Percentiles rank a stretch among this genome's conserved stretches.
Evolutionary conservation across 2,113 vertebrate genomes (phyloP).

Genomic region (Diglossa brunneiventris): DNA sequence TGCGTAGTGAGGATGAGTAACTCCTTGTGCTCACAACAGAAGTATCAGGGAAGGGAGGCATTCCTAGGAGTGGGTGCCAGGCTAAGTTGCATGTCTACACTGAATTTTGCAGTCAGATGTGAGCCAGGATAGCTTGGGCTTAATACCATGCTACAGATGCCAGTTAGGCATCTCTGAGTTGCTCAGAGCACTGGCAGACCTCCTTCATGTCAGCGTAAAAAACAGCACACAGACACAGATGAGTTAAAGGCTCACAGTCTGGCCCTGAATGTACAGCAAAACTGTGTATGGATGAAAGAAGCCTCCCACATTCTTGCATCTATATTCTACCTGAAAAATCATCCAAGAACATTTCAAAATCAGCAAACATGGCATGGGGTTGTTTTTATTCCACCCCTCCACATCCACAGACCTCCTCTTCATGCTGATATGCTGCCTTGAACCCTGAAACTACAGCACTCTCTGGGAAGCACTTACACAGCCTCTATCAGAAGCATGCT

Average conservation of each 20-base stretch:
- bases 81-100: constrained; percentile 25
- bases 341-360: constrained; percentile 61
- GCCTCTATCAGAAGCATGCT: constrained; percentile 52
- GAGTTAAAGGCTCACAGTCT: constrained; percentile 1
- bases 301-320: neutral
- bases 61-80: constrained; percentile 18
- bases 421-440: constrained; percentile 42
- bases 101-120: constrained; percentile 54
- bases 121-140: constrained; percentile 17
- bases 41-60: neutral
- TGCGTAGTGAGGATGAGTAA: constrained; percentile 4
- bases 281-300: neutral
- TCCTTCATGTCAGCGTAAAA: neutral
- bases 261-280: neutral
- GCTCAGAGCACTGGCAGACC: neutral
- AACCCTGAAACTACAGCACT: constrained; percentile 46
- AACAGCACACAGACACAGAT: neutral
- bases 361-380: constrained; percentile 34
- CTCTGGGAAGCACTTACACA: constrained; percentile 36
- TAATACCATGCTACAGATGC: neutral
- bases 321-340: constrained; percentile 49
- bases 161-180: neutral
- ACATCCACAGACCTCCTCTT: constrained; percentile 48
- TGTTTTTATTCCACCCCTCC: constrained; percentile 40
- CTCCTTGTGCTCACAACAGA: constrained; percentile 24